Percentiles rank a stretch among this genome's conserved stretches.
Evolutionary conservation across 2,888 invertebrate species (phyloP).

Genomic region (Synergus umbraculus): DNA sequence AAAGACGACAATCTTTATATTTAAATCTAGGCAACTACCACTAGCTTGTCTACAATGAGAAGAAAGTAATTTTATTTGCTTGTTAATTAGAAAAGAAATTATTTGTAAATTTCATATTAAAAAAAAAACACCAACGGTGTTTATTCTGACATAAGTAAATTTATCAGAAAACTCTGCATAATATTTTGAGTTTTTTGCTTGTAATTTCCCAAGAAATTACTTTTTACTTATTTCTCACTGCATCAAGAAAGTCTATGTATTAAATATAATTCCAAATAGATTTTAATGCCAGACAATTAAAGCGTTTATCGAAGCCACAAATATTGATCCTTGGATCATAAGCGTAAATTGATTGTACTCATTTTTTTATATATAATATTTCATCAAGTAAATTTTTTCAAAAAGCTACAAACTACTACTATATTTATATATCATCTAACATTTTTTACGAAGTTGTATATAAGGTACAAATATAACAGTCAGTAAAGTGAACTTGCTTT

Average conservation of each 20-base stretch:
- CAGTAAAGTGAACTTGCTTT: not conserved
- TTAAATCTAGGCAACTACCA: not conserved
- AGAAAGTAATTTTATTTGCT: not conserved
- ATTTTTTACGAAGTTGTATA: conserved; percentile 11
- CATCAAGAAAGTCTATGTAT: not conserved
- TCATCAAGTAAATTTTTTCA: not conserved
- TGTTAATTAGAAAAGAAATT: not conserved
- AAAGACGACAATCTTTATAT: conserved; percentile 5
- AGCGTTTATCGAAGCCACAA: conserved; percentile 24
- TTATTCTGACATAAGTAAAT: not conserved
- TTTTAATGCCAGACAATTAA: conserved; percentile 22
- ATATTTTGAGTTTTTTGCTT: not conserved
- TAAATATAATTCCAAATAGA: conserved; percentile 13
- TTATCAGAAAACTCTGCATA: no score
- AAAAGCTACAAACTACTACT: not conserved
- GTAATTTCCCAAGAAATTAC: not conserved
- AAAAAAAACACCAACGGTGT: not conserved
- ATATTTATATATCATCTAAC: not conserved
- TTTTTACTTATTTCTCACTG: conserved; percentile 16
- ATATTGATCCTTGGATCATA: not conserved
- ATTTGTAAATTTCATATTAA: not conserved
- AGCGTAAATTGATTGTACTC: conserved; percentile 36
- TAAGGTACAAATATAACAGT: conserved; percentile 6
- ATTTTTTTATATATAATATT: conserved; percentile 16
- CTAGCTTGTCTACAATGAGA: not conserved